phyloP scores from a whole-genome alignment of 1,140 invertebrate genomes.

The Panagrolaimus sp. region DNA sequence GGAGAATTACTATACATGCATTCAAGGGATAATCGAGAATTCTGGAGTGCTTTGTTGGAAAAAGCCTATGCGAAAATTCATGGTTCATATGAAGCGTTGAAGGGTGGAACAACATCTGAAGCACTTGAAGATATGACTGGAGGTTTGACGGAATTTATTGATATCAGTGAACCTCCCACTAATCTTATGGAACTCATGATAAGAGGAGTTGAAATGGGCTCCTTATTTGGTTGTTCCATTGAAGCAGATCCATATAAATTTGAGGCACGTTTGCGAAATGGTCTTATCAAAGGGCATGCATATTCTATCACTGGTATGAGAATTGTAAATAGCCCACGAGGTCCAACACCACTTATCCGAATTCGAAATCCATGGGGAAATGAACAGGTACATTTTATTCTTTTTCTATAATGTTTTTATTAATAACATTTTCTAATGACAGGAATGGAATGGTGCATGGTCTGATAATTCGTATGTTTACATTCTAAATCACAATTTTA shows the following conservation, averaged over 20 bases:
- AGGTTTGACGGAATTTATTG: constrained; percentile 90
- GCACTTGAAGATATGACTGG: constrained; percentile 96
- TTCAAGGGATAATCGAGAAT: constrained; percentile 72
- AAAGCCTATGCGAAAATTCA: constrained; percentile 84
- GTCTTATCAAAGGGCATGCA: constrained; percentile 84
- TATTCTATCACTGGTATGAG: constrained; percentile 85
- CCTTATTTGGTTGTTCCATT: constrained; percentile 72
- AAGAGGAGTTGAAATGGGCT: constrained; percentile 57
- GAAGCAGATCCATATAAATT: constrained; percentile 64
- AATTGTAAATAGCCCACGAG: constrained; percentile 67
- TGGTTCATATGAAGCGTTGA: constrained; percentile 92
- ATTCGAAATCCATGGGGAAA: constrained; percentile 97
- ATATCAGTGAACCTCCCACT: constrained; percentile 68
- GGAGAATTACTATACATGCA: constrained; percentile 70
- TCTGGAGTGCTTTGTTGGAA: constrained; percentile 73
- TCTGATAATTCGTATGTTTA: constrained; percentile 83
- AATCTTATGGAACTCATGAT: constrained; percentile 69
- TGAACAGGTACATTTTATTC: too few relatives aligned
- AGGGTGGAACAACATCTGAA: constrained; percentile 84
- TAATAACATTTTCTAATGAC: too few relatives aligned
- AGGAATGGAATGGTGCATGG: constrained; percentile 94
- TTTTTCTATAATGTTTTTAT: too few relatives aligned
- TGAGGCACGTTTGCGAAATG: constrained; percentile 81
- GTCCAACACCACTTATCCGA: constrained; percentile 77
- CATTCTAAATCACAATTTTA: too few relatives aligned